Percentiles rank a stretch among this genome's conserved stretches.
These are phyloP conservation scores for Trichopria drosophilae DNA, from an alignment of 2,888 invertebrate species.

Conservation along the genomic window DNA sequence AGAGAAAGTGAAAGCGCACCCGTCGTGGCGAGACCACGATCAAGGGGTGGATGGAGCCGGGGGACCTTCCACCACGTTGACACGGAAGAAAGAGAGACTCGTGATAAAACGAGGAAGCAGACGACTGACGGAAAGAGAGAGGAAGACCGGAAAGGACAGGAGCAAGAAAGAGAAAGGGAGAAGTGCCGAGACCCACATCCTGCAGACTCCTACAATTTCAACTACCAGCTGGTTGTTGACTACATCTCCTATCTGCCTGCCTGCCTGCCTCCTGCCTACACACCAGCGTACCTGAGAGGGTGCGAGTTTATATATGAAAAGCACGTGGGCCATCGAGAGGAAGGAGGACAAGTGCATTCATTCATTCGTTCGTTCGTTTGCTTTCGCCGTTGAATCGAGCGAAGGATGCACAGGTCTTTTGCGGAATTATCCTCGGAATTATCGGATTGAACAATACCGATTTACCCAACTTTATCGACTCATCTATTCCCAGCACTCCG, in stretches of 20 bases:
- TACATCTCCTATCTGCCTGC: too few relatives aligned
- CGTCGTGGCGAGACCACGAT: conserved; percentile 41
- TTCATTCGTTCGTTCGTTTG: conserved; percentile 48
- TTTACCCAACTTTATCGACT: too few relatives aligned
- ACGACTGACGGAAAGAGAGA: too few relatives aligned
- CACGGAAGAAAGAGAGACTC: too few relatives aligned
- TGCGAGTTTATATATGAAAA: conserved; percentile 46
- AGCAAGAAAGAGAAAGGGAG: conserved; percentile 42
- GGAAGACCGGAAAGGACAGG: conserved; percentile 36
- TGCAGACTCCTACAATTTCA: too few relatives aligned
- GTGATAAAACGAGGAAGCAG: too few relatives aligned
- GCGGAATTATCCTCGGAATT: too few relatives aligned
- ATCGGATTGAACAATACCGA: too few relatives aligned
- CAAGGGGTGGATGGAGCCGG: conserved; percentile 47
- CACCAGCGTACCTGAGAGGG: conserved; percentile 38
- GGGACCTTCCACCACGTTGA: conserved; percentile 46
- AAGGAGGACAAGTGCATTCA: conserved; percentile 52
- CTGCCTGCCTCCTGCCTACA: conserved; percentile 47
- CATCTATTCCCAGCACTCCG: too few relatives aligned
- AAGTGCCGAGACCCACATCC: conserved; percentile 49
- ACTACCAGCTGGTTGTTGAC: too few relatives aligned
- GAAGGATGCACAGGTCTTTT: too few relatives aligned
- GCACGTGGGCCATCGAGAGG: conserved; percentile 51
- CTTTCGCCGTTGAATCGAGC: too few relatives aligned
- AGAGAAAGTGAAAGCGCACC: conserved; percentile 31